These are phyloP conservation scores for Antheraea pernyi DNA, from an alignment of 1,140 invertebrate genomes.

Conservation along the genomic window DNA sequence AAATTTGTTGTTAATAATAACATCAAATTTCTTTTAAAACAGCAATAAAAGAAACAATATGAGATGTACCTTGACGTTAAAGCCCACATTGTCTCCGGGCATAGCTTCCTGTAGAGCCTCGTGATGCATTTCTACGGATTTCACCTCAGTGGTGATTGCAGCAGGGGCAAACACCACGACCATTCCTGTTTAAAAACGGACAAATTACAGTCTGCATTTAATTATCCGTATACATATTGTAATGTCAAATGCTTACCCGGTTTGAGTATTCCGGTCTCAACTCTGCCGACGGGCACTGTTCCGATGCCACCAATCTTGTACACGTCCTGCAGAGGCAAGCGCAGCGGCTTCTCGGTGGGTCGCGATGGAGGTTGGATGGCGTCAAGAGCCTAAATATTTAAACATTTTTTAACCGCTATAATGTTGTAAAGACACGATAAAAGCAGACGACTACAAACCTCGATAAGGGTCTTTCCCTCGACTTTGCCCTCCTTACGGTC, in stretches of 20 bases:
- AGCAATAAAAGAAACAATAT: neutral
- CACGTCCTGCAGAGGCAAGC: slow-evolving; percentile 98
- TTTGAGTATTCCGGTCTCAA: slow-evolving; percentile 98
- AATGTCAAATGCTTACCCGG: slow-evolving; percentile 80
- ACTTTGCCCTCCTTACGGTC: slow-evolving; percentile 95
- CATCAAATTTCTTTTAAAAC: too few relatives aligned
- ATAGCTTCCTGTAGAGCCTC: slow-evolving; percentile 96
- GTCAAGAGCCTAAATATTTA: slow-evolving; percentile 89
- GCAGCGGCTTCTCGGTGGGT: slow-evolving; percentile 97
- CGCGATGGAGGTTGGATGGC: slow-evolving; percentile 95
- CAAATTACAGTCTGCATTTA: too few relatives aligned
- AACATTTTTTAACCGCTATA: too few relatives aligned
- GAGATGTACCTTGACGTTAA: slow-evolving; percentile 92
- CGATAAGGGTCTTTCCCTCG: slow-evolving; percentile 83
- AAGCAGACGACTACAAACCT: slow-evolving; percentile 42
- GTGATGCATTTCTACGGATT: slow-evolving; percentile 99
- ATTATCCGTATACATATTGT: too few relatives aligned
- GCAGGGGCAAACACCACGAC: slow-evolving; percentile 98
- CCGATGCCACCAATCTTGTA: slow-evolving; percentile 99
- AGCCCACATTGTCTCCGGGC: slow-evolving; percentile 99
- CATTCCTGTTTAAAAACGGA: slow-evolving; percentile 81
- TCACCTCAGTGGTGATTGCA: slow-evolving; percentile 98
- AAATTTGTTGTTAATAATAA: too few relatives aligned
- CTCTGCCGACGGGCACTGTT: slow-evolving; percentile 98
- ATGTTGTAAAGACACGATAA: too few relatives aligned